phyloP scores from a whole-genome alignment of 2,113 vertebrate species.

The Phycodurus eques region DNA sequence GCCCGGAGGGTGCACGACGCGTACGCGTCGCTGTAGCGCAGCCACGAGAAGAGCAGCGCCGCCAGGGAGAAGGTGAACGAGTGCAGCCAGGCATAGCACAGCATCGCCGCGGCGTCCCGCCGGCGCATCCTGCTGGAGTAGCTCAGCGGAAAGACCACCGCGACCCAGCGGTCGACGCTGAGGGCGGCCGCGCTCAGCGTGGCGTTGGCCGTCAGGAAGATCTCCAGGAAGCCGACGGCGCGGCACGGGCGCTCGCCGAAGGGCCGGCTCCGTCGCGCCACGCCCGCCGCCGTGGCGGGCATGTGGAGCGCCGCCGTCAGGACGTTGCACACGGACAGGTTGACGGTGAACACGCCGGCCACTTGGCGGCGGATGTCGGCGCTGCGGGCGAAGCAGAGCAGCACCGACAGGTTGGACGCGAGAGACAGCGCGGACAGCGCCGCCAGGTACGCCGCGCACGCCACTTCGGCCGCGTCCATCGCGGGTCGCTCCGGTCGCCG shows the following conservation, averaged over 20 bases:
- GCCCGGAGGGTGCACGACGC: slow-evolving; percentile 79
- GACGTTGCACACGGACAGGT: slow-evolving; percentile 82
- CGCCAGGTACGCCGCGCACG: slow-evolving; percentile 77
- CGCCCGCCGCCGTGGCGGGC: slow-evolving; percentile 78
- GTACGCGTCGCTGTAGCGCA: slow-evolving; percentile 78
- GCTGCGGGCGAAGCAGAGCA: slow-evolving; percentile 82
- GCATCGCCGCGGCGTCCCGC: slow-evolving; percentile 80
- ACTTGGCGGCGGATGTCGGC: slow-evolving; percentile 82
- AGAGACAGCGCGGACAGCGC: slow-evolving; percentile 79
- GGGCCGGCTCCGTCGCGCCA: slow-evolving; percentile 74
- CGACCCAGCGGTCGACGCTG: slow-evolving; percentile 84
- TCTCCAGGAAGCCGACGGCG: slow-evolving; percentile 80
- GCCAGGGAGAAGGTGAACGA: slow-evolving; percentile 79
- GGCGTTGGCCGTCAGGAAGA: slow-evolving; percentile 79
- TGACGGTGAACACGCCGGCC: slow-evolving; percentile 80
- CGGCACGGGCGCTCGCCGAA: slow-evolving; percentile 77
- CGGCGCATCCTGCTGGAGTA: slow-evolving; percentile 84
- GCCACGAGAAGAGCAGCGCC: slow-evolving; percentile 80
- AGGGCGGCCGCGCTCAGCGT: slow-evolving; percentile 84
- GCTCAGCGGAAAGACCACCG: slow-evolving; percentile 82
- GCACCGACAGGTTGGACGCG: slow-evolving; percentile 81
- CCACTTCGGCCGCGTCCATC: slow-evolving; percentile 79
- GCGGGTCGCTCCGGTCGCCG: too few relatives aligned
- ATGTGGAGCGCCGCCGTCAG: slow-evolving; percentile 81
- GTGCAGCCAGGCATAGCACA: slow-evolving; percentile 80